phyloP scores from a whole-genome alignment of 2,797 vertebrate species.

The Vireo griseus region DNA sequence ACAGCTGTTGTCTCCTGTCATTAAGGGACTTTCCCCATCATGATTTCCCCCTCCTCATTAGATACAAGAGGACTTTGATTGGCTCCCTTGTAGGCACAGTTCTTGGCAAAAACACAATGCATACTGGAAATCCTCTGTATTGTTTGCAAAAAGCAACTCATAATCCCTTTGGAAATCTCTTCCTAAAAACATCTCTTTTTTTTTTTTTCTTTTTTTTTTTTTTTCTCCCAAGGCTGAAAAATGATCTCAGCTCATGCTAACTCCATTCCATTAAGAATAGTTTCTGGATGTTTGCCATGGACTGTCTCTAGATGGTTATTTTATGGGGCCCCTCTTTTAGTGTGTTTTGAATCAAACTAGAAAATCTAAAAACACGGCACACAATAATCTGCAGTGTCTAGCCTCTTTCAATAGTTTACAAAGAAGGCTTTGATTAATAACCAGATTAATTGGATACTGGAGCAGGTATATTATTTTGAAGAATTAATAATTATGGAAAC shows the following conservation, averaged over 20 bases:
- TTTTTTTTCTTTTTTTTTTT: background rate
- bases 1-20: slow-evolving; percentile 43
- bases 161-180: slow-evolving; percentile 65
- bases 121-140: slow-evolving; percentile 58
- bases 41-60: slow-evolving; percentile 24
- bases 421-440: slow-evolving; percentile 35
- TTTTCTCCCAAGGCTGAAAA: slow-evolving; percentile 18
- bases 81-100: slow-evolving; percentile 6
- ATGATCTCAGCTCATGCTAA: slow-evolving; percentile 59
- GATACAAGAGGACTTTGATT: background rate
- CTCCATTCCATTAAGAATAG: slow-evolving; percentile 68
- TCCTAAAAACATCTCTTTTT: slow-evolving; percentile 21
- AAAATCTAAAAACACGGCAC: slow-evolving; percentile 66
- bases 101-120: slow-evolving; percentile 18
- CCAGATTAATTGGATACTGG: slow-evolving; percentile 21
- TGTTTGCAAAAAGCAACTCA: slow-evolving; percentile 51
- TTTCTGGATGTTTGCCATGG: slow-evolving; percentile 73
- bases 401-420: slow-evolving; percentile 44
- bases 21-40: slow-evolving; percentile 15
- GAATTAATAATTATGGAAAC: slow-evolving; percentile 33
- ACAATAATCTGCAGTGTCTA: slow-evolving; percentile 53
- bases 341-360: slow-evolving; percentile 72
- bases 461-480: slow-evolving; percentile 8
- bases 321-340: slow-evolving; percentile 67
- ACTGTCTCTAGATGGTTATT: slow-evolving; percentile 68